phyloP scores from a whole-genome alignment of 2,797 vertebrate genomes.

The Trichosurus vulpecula region DNA sequence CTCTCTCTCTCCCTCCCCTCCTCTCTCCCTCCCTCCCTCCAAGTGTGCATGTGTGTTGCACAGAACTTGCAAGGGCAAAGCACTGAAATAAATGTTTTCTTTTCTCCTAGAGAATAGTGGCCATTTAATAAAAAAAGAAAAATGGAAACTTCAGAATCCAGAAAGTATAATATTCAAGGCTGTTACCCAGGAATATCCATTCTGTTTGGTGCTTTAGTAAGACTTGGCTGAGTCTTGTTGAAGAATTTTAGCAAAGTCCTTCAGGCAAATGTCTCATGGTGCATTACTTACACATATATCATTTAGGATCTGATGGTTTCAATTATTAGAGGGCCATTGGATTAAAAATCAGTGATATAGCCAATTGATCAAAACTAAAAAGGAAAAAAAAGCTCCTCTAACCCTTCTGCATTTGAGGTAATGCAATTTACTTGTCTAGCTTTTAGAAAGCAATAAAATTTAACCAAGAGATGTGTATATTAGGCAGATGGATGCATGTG shows the following conservation, averaged over 20 bases:
- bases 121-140: constrained; percentile 28
- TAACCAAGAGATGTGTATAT: constrained; percentile 11
- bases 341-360: constrained; percentile 41
- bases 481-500: neutral
- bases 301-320: constrained; percentile 25
- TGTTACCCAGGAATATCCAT: constrained; percentile 35
- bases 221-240: constrained; percentile 29
- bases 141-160: constrained; percentile 28
- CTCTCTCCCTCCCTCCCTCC: no score
- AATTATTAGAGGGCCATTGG: constrained; percentile 18
- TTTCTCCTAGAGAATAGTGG: neutral
- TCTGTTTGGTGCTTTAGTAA: constrained; percentile 15
- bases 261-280: constrained; percentile 21
- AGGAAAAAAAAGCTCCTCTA: neutral
- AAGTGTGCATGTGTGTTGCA: neutral
- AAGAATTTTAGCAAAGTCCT: constrained; percentile 22
- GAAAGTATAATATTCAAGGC: constrained; percentile 12
- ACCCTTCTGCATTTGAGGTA: constrained; percentile 3
- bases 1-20: no score
- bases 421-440: neutral
- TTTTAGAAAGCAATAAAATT: constrained; percentile 17
- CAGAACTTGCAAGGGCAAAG: neutral
- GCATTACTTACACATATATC: constrained; percentile 43
- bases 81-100: neutral
- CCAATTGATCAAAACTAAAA: constrained; percentile 32